Conservation (phyloP, 2,797 vertebrate species). For the Muraenolepis orangiensis region DNA sequence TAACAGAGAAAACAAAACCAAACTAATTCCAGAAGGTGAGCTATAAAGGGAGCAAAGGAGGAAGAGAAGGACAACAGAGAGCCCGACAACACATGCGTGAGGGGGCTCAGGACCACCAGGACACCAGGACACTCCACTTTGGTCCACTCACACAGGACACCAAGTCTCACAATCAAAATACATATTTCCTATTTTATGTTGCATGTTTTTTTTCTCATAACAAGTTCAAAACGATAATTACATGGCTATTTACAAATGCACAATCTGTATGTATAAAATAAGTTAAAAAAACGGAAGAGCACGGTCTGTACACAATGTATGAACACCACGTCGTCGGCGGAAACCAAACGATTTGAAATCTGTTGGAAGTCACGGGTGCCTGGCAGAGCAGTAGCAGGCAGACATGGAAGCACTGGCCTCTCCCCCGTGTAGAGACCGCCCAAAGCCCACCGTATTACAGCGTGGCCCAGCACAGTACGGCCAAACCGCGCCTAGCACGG, state of each 20-base stretch:
- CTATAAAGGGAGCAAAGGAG: slow-evolving; percentile 56
- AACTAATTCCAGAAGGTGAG: slow-evolving; percentile 68
- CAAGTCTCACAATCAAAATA: slow-evolving; percentile 93
- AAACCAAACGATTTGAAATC: slow-evolving; percentile 45
- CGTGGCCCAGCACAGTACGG: too few species aligned
- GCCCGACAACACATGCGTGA: slow-evolving; percentile 79
- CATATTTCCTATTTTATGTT: slow-evolving; percentile 84
- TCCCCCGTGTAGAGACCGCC: slow-evolving; percentile 58
- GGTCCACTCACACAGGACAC: slow-evolving; percentile 96
- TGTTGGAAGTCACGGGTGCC: slow-evolving; percentile 47
- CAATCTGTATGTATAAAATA: slow-evolving; percentile 99
- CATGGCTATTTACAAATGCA: slow-evolving; percentile 99
- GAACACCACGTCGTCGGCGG: slow-evolving; percentile 73
- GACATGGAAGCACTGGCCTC: slow-evolving; percentile 26
- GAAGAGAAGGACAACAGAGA: slow-evolving; percentile 58
- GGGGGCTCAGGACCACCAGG: slow-evolving; percentile 74
- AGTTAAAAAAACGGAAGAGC: slow-evolving; percentile 90
- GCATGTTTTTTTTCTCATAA: slow-evolving; percentile 78
- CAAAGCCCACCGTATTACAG: background rate
- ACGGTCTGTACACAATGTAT: slow-evolving; percentile 79
- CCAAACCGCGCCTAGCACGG: too few species aligned
- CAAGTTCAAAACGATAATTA: slow-evolving; percentile 97
- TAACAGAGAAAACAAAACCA: too few species aligned
- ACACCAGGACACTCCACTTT: slow-evolving; percentile 83
- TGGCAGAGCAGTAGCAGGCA: slow-evolving; percentile 35